Base-by-base conservation (phyloP, 2,888 invertebrate species). In the Polyommatus iphigenia region DNA sequence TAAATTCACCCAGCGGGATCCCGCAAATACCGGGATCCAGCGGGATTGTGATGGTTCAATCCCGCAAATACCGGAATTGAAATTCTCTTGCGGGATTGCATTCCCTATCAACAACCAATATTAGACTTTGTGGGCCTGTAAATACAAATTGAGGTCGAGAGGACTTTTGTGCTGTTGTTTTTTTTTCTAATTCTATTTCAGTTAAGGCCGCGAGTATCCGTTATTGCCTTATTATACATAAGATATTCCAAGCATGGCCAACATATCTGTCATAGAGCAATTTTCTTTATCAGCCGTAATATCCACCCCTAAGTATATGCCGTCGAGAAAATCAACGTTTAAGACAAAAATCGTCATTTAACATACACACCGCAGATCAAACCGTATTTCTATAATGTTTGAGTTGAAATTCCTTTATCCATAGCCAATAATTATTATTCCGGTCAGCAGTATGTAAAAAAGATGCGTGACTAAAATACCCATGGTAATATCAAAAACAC, bases 361-460 rank as follows among this genome's bases (percentile, higher is more conserved):
- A 72, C 13, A 41, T 36, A 72, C 6, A n/a, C 15, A 54, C 13
- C 13, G 54, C 20, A 71, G 59, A 62, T 46, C 10, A 62, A 24
- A 41, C 73, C 24, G n/a, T 78, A 78, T 46, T 41, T 1, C 13
- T n/a, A 24, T 36, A 29, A 20, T 18, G 1, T 78, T 73, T 24
- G 57, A 59, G 54, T 24, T 73, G 57, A 73, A 59, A 36, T 41
- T 41, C 72, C 59, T 41, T 73, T 62, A 78, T 46, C 72, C 73
- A 36, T 18, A 62, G 78, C 79, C 81, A 82, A 85, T 86, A 87
- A 88, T 90, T 89, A 87, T 82, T 89, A 90, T 90, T 90, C 90
- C 81, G 84, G 83, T 86, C 90, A 87, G 85, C 81, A 78, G 78
- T 85, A 89, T 88, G 89, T 86, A 88, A 89, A 89, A 85, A 83